Evolutionary conservation across 30 jellyfish, hydroid and myxozoan genomes (phyloP).

Genomic region (Aurelia sp.): DNA sequence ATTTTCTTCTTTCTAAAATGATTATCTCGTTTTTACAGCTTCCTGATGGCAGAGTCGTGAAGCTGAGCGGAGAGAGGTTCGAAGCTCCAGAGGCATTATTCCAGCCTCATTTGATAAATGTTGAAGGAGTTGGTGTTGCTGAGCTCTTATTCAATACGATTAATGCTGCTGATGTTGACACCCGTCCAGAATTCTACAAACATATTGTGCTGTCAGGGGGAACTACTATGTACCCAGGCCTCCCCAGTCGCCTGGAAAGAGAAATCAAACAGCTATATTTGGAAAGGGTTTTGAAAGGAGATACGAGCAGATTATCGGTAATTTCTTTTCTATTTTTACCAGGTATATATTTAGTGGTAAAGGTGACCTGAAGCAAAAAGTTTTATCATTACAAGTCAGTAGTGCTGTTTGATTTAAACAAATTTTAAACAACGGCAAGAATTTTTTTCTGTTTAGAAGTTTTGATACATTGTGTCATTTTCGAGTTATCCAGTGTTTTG

Average conservation of each 20-base stretch:
- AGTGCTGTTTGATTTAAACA: too few relatives aligned
- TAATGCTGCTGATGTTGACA: constrained; percentile 99
- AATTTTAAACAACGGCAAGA: too few relatives aligned
- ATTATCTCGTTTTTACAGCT: constrained; percentile 56
- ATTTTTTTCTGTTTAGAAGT: too few relatives aligned
- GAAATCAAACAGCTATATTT: constrained; percentile 95
- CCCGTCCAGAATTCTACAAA: constrained; percentile 96
- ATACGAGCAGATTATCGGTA: constrained; percentile 87
- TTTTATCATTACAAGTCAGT: too few relatives aligned
- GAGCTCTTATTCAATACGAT: constrained; percentile 97
- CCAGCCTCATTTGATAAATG: constrained; percentile 96
- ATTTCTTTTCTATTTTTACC: neutral
- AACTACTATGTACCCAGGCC: constrained; percentile 98
- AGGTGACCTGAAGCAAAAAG: too few relatives aligned
- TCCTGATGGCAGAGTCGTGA: constrained; percentile 98
- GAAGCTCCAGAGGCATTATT: constrained; percentile 98
- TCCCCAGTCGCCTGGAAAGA: constrained; percentile 97
- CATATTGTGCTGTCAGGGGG: constrained; percentile 99
- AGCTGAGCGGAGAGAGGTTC: constrained; percentile 97
- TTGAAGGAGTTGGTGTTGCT: constrained; percentile 98
- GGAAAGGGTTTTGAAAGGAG: constrained; percentile 96
- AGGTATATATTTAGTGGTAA: too few relatives aligned
- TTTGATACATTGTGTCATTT: too few relatives aligned
- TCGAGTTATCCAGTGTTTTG: too few relatives aligned
- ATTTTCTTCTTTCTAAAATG: too few relatives aligned